Evolutionary conservation across 2,113 vertebrate genomes (phyloP), one percentile per base, ranked within the genome.

Genomic region (Albula glossodonta): DNA sequence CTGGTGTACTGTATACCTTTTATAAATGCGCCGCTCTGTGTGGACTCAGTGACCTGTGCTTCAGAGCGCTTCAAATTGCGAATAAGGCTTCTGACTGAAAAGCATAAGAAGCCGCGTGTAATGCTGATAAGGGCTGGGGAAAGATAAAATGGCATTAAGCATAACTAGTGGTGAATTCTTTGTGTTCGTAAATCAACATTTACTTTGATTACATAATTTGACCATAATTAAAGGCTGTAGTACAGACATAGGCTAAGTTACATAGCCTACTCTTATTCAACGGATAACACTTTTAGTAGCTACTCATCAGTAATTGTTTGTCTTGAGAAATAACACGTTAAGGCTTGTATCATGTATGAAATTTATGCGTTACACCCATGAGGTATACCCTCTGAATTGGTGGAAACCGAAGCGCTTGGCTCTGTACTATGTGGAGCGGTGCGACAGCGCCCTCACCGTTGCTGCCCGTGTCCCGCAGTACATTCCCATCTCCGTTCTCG

Each of bases 371-470:
- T 49, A 50, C 25, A n/a, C 66, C 19, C 63, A 81, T 78, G 82
- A 79, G 83, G 56, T 79, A 19, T 7, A 57, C 15, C 49, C n/a
- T 70, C 8, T 63, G 85, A 48, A 82, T 50, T 17, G 74, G 70
- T 41, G 51, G 50, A 78, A 31, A 87, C 52, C 70, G n/a, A 11
- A 15, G 49, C 19, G 70, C 2, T 52, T 56, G 48, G 48, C 22
- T 66, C 19, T 12, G n/a, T 56, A 25, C 19, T 12, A 52, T 22
- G 51, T 74, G 82, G 11, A 80, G 85, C 74, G 85, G 87, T 88
- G 85, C 83, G 78, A 86, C 82, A 88, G 87, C 85, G 87, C 87
- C 87, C 85, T 88, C 85, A 86, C 49, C n/a, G 78, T 84, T 19
- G 85, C 78, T 81, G 66, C 85, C 17, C 49, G 70, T 49, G 85